Base-by-base conservation (phyloP, 2,888 invertebrate genomes). In the Ichneumoninae sp. region DNA sequence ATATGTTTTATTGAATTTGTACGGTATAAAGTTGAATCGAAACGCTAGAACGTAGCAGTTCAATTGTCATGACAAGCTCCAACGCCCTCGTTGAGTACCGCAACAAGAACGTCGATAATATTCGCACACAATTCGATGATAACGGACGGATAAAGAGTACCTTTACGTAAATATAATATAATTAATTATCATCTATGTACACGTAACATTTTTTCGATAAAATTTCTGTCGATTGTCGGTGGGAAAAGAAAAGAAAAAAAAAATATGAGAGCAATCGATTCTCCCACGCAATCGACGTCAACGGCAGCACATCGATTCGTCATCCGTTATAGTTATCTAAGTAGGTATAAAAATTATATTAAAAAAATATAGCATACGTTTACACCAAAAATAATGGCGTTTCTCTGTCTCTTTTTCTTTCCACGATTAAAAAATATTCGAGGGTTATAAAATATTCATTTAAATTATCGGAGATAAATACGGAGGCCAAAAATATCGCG, bases 1-100 rank as follows among this genome's bases (percentile, higher is more conserved):
- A 50, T 83, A 78, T 83, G 66, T 83, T 54, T 57, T 84, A 80
- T 71, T 60, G 8, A 26, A 74, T 82, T 47, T 84, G 79, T 85
- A 81, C 82, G 82, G 57, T 65, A 77, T 60, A 33, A 82, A 80
- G 57, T 60, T 70, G 47, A 60, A 36, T 71, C 19, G 22, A 71
- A 54, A n/a, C 68, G 26, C 44, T 78, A 69, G 47, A 13, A 22
- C 33, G 16, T 60, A 70, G 60, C 36, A 60, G 69, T 47, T 47
- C 33, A 60, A 30, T 70, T 52, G 44, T 78, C 52, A 26, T 70
- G 57, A 47, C 50, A 69, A 78, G 60, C 44, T 57, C 50, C 22
- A 19, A 57, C 60, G 57, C 57, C 8, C 57, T 57, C 13, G 57
- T 57, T 57, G 10, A 57, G 26, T 57, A 26, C 10, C 26, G 19